A percentile compares a stretch with the other conserved stretches of the same genome.
phyloP scores from a whole-genome alignment of 2,888 invertebrate species.

The Linnaemya vulpina region DNA sequence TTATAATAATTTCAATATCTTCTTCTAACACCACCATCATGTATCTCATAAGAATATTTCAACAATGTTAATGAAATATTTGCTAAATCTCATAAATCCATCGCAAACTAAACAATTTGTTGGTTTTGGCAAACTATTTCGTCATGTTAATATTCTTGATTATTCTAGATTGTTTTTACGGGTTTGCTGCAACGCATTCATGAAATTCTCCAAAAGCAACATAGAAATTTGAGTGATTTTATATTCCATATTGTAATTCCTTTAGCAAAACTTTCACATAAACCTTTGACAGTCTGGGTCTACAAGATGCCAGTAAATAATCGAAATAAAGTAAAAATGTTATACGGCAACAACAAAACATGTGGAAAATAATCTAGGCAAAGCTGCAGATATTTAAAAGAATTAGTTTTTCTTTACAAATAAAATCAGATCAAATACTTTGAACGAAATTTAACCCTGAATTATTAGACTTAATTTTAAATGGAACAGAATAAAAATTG shows the following conservation, averaged over 20 bases:
- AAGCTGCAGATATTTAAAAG: slow-evolving; percentile 8
- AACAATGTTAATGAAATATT: too few species aligned
- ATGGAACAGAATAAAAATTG: too few species aligned
- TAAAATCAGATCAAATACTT: neutral
- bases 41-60: too few species aligned
- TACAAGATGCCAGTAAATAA: slow-evolving; percentile 45
- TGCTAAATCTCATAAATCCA: too few species aligned
- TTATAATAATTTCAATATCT: too few species aligned
- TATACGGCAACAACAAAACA: slow-evolving; percentile 30
- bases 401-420: neutral
- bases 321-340: slow-evolving; percentile 39
- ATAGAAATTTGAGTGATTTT: slow-evolving; percentile 8
- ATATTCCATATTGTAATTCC: slow-evolving; percentile 28
- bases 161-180: slow-evolving; percentile 1
- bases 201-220: slow-evolving; percentile 13
- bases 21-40: too few species aligned
- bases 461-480: too few species aligned
- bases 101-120: neutral
- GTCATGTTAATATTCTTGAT: neutral
- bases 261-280: slow-evolving; percentile 44
- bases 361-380: slow-evolving; percentile 30
- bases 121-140: neutral
- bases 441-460: too few species aligned
- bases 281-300: slow-evolving; percentile 54
- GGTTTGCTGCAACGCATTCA: slow-evolving; percentile 43